These are phyloP conservation scores for Temnothorax longispinosus DNA, from an alignment of 1,140 invertebrate species.

Conservation along the genomic window DNA sequence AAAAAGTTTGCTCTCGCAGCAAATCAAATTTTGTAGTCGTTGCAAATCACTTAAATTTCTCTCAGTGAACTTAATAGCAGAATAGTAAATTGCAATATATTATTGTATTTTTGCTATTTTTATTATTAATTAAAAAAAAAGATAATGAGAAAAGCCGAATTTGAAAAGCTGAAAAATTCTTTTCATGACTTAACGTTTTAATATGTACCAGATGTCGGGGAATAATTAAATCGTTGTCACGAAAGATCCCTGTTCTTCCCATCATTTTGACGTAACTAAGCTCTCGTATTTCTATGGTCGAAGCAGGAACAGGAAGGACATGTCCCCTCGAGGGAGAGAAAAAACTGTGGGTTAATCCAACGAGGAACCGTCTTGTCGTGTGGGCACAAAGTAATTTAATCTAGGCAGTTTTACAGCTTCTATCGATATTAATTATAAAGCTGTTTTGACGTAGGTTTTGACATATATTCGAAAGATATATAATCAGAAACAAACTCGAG, in stretches of 20 bases:
- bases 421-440: conserved; percentile 35
- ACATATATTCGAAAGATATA: neutral
- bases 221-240: conserved; percentile 59
- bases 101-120: neutral
- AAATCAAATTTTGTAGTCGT: too few relatives aligned
- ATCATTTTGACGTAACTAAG: conserved; percentile 22
- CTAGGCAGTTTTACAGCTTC: conserved; percentile 13
- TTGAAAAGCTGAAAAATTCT: neutral
- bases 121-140: neutral
- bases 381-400: conserved; percentile 52
- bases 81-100: neutral
- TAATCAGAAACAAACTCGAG: neutral
- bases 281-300: conserved; percentile 62
- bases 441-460: neutral
- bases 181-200: neutral
- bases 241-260: conserved; percentile 31
- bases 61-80: neutral
- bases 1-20: too few relatives aligned
- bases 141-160: neutral
- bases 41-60: too few relatives aligned
- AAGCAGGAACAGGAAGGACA: conserved; percentile 63
- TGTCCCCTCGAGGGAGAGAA: conserved; percentile 24
- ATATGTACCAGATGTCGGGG: conserved; percentile 41
- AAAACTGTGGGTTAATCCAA: conserved; percentile 17
- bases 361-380: neutral